A percentile compares a stretch with the other conserved stretches of the same genome.
These are phyloP conservation scores for Diarsia dahlii DNA, from an alignment of 2,888 invertebrate species.

Conservation along the genomic window DNA sequence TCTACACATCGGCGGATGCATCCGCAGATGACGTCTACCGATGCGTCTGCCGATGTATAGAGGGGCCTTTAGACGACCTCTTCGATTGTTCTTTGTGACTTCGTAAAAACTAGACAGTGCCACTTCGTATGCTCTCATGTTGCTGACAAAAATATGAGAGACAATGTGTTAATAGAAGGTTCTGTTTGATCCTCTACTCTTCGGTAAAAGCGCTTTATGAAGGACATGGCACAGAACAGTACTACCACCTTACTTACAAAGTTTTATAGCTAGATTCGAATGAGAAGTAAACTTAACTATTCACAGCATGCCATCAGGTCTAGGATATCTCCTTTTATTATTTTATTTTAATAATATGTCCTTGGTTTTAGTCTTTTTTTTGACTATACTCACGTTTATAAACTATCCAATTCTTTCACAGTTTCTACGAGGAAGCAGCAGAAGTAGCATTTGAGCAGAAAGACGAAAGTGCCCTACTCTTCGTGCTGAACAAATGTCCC, in stretches of 20 bases:
- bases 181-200: too few relatives aligned
- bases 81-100: too few relatives aligned
- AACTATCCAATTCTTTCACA: slow-evolving; percentile 72
- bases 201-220: neutral
- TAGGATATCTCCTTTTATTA: neutral
- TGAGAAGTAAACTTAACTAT: neutral
- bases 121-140: neutral
- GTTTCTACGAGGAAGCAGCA: slow-evolving; percentile 95
- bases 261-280: too few relatives aligned
- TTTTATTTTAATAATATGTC: neutral
- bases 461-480: slow-evolving; percentile 92
- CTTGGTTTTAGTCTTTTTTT: neutral
- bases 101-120: neutral
- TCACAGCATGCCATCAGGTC: neutral
- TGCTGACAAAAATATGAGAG: too few relatives aligned
- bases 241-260: neutral
- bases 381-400: neutral
- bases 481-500: slow-evolving; percentile 92
- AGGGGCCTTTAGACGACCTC: too few relatives aligned
- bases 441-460: slow-evolving; percentile 94
- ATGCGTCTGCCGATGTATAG: too few relatives aligned
- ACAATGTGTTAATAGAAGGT: neutral
- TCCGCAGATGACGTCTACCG: too few relatives aligned
- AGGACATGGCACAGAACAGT: neutral
- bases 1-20: too few relatives aligned